Evolutionary conservation across 2,797 vertebrate species (phyloP).

Genomic region (Notoglanidium macrostoma): DNA sequence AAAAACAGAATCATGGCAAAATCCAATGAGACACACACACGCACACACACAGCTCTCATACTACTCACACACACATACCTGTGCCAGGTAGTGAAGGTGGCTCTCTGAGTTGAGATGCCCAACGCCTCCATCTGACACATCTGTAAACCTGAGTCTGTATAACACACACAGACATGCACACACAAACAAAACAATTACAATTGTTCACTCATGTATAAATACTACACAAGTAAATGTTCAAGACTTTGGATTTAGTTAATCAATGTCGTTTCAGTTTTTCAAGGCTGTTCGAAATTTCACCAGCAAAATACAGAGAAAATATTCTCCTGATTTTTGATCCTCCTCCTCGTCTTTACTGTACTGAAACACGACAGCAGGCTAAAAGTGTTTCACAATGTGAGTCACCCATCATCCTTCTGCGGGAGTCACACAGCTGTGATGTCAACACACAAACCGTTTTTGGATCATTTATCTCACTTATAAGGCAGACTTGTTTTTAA

Average conservation of each 20-base stretch:
- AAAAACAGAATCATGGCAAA: background rate
- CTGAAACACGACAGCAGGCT: background rate
- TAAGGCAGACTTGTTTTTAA: too few species aligned
- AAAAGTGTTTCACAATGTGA: background rate
- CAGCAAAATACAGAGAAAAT: background rate
- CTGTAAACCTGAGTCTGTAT: constrained; percentile 83
- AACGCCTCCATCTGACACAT: constrained; percentile 86
- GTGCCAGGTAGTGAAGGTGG: constrained; percentile 93
- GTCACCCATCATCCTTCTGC: background rate
- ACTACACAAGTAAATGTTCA: background rate
- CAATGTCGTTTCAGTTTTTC: background rate
- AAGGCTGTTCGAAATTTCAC: background rate
- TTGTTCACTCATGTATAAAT: background rate
- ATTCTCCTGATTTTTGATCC: too few species aligned
- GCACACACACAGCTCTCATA: background rate
- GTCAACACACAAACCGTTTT: background rate
- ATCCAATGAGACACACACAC: background rate
- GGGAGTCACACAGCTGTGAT: background rate
- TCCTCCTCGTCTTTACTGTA: background rate
- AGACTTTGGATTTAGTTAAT: background rate
- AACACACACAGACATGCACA: constrained; percentile 12
- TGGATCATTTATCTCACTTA: too few species aligned
- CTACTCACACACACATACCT: constrained; percentile 69
- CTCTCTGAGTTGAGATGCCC: constrained; percentile 92
- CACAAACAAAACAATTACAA: background rate